Evolutionary conservation across 2,888 invertebrate species (phyloP).

Genomic region (Poecilus cupreus): DNA sequence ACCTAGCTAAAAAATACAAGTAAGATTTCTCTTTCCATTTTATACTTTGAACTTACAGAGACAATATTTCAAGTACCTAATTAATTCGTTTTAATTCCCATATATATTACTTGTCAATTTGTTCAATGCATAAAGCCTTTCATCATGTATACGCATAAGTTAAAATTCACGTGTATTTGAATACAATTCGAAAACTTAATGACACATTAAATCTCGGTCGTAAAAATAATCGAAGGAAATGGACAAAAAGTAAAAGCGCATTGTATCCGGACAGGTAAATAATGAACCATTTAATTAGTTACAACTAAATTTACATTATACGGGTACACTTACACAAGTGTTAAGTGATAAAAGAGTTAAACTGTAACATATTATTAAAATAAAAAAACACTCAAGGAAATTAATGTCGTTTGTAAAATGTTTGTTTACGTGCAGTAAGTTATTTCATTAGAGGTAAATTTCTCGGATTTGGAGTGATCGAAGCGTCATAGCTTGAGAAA

Average conservation of each 20-base stretch:
- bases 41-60: not conserved
- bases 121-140: not conserved
- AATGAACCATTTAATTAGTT: not conserved
- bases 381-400: conserved; percentile 1
- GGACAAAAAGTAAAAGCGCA: not conserved
- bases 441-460: not conserved
- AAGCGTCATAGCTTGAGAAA: no score
- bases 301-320: conserved; percentile 7
- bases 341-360: not conserved
- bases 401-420: not conserved
- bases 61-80: not conserved
- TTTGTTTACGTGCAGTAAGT: not conserved
- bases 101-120: conserved; percentile 15
- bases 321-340: not conserved
- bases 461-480: not conserved
- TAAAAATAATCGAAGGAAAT: not conserved
- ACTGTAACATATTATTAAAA: not conserved
- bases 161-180: not conserved
- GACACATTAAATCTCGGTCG: not conserved
- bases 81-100: not conserved
- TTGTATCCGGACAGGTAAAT: conserved; percentile 1
- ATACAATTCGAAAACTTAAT: not conserved
- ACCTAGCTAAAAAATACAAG: not conserved
- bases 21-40: not conserved
- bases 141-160: not conserved